Percentiles rank a stretch among this genome's conserved stretches.
Conservation (phyloP, 2,888 invertebrate genomes). For the Hyposoter dolosus region DNA sequence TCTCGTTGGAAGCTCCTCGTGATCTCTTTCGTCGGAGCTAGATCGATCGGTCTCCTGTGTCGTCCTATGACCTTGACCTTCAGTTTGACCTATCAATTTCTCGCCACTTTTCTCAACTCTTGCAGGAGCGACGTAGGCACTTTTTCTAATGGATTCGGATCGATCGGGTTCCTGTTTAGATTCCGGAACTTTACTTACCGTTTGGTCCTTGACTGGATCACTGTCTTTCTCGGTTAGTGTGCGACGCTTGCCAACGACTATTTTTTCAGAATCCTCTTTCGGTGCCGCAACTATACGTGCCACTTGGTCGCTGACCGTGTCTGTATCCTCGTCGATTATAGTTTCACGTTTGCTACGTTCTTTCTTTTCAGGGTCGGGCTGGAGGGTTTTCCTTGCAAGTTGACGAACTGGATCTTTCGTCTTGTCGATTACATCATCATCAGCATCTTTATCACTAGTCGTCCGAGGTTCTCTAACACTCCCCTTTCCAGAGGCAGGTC, state of each 20-base stretch:
- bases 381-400: neutral
- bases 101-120: neutral
- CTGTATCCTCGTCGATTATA: neutral
- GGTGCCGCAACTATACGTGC: no score
- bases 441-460: neutral
- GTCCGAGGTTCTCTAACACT: neutral
- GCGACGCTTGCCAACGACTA: no score
- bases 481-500: neutral
- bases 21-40: neutral
- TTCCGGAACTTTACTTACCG: neutral
- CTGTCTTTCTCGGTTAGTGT: no score
- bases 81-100: neutral
- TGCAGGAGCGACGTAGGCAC: neutral
- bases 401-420: neutral
- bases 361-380: neutral
- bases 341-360: neutral
- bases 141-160: neutral
- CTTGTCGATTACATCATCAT: neutral
- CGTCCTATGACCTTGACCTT: neutral
- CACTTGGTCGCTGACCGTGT: neutral
- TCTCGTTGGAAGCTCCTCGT: neutral
- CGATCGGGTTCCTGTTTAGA: neutral
- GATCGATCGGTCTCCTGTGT: conserved; percentile 5
- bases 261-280: no score
- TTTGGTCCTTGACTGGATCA: no score